Evolutionary conservation across 2,113 vertebrate species (phyloP), one percentile per base, ranked within the genome.

Genomic region (Saimiri boliviensis): DNA sequence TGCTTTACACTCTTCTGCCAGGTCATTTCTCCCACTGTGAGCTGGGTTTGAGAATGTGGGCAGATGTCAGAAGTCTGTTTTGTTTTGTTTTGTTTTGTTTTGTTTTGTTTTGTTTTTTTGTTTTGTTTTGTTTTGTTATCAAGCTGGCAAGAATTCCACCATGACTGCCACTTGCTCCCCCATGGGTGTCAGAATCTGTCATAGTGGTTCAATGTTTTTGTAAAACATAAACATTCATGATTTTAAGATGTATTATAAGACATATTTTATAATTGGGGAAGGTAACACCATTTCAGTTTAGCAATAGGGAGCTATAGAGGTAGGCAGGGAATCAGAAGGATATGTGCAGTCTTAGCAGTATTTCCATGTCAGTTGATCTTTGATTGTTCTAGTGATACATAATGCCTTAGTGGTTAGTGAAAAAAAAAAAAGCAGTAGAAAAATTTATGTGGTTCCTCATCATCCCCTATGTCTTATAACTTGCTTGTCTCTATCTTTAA

Each of bases 401-500:
- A 94, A 90, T 70, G 32, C 77, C 54, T 95, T 49, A 30, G 30
- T 85, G 60, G 96, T 95, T 96, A 89, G 27, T 90, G 86, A 42
- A 98, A 93, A 97, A 94, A 97, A 89, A 93, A 97, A 94, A 96
- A 97, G 88, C 74, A 66, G 70, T 91, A 97, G 92, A 86, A 96
- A 95, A 89, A 87, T 97, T 60, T 84, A 68, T 85, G 42, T 97
- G 83, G 23, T 95, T 95, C 74, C 16, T 25, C n/a, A 16, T 68
- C 42, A 66, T 20, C 3, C 13, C 40, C 12, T 12, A 21, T 49
- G 37, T 19, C 17, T 40, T 9, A 68, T 58, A n/a, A 1, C 25
- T 30, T 17, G 20, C 73, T 80, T 54, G 9, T 5, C 96, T 56
- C 25, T 97, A 1, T 84, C 92, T 93, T 95, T 92, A 95, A 96